Evolutionary conservation across 2,113 vertebrate species (phyloP), one percentile per base, ranked within the genome.

Genomic region (Limnothrissa miodon): DNA sequence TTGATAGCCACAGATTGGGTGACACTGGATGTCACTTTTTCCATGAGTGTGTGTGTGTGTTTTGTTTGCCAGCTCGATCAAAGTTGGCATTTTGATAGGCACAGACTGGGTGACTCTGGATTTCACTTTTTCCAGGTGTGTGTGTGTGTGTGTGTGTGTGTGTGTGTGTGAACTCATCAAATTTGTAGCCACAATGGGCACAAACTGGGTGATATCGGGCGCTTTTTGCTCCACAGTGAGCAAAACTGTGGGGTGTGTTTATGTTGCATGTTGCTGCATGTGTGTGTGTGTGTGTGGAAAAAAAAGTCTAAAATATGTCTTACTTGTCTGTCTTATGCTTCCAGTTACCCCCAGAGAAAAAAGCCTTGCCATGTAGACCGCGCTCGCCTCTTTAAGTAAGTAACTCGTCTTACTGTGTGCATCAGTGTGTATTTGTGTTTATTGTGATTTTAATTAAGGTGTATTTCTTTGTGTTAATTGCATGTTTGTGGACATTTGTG

Each of bases 131-230:
- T 36, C 7, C 74, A 39, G 46, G 53, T 45, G 39, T 59, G 25
- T 84, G 44, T 33, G 36, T 45, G 29, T 7, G 0, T 5, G 51
- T 36, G 21, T 80, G 79, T 11, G 53, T 56, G 53, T 56, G 53
- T 56, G 53, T 56, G 8, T 56, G 17, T 56, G 95, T 94, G 87
- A 99, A 99, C 87, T 96, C 21, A 96, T 98, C 86, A 98, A 97
- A 93, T 95, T 99, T 21, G 98, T 97, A 33, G 98, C 97, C 11
- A 97, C 97, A 88, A 96, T 95, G n/a, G 97, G 97, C 82, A 98
- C 90, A 78, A 96, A 99, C 90, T 99, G 98, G 98, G 86, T 98
- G 81, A 96, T 99, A 88, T 99, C 98, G 98, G 97, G 99, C 88
- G 97, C 98, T 82, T 95, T 96, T 66, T 93, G 94, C 42, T 99